phyloP scores from a whole-genome alignment of 53 echinoderm and acorn worm species.

The Paracentrotus lividus region DNA sequence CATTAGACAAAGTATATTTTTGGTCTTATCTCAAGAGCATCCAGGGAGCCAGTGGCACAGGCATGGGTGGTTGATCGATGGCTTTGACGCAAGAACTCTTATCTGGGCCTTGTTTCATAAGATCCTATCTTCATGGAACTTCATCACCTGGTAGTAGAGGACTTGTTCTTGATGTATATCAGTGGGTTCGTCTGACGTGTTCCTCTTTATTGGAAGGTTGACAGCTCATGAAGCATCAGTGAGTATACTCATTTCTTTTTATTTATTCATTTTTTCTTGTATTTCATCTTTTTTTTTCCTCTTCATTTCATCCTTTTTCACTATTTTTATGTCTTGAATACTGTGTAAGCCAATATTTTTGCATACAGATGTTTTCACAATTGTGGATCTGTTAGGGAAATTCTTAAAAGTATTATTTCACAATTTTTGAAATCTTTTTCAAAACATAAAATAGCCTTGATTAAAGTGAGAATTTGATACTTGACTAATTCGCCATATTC shows the following conservation, averaged over 20 bases:
- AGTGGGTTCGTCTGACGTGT: not conserved
- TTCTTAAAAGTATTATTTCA: no score
- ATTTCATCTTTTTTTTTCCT: no score
- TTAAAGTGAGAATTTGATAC: no score
- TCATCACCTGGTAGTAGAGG: not conserved
- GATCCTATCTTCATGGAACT: not conserved
- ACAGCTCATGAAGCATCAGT: not conserved
- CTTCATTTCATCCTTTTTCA: no score
- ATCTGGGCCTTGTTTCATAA: not conserved
- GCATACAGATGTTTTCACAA: no score
- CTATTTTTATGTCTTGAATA: no score
- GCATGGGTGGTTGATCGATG: not conserved
- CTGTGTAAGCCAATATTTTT: no score
- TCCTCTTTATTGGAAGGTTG: not conserved
- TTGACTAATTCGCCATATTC: no score
- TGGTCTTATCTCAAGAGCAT: not conserved
- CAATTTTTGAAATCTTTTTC: no score
- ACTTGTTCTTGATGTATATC: not conserved
- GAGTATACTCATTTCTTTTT: not conserved
- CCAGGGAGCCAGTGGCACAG: not conserved
- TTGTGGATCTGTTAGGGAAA: no score
- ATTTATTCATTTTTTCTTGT: not conserved
- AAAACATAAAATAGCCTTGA: no score
- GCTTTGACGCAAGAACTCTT: not conserved
- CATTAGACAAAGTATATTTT: not conserved